These are phyloP conservation scores for Oriolus oriolus DNA, from an alignment of 2,113 vertebrate genomes.

Conservation along the genomic window DNA sequence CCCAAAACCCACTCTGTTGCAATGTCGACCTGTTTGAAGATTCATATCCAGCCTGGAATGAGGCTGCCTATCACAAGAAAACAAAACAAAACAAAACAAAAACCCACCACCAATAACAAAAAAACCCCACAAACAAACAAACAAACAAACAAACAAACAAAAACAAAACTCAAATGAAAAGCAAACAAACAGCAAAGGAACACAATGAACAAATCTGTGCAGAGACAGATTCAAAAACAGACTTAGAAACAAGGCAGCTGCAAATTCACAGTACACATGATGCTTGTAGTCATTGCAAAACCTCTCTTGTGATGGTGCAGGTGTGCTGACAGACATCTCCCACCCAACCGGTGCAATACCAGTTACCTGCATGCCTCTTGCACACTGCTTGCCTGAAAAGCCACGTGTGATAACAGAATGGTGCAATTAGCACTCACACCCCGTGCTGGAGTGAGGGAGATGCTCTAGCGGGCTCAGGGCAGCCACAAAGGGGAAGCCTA, in stretches of 20 bases:
- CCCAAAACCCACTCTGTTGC: fast-evolving
- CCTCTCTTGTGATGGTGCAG: background rate
- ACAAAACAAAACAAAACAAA: background rate
- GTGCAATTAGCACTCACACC: background rate
- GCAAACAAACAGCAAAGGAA: background rate
- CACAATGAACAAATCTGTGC: background rate
- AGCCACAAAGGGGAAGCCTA: background rate
- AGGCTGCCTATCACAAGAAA: background rate
- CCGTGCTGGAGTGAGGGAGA: fast-evolving
- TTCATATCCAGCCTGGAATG: background rate
- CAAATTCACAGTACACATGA: background rate
- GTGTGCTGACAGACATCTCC: background rate
- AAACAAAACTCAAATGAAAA: background rate
- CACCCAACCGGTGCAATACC: background rate
- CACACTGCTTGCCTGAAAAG: background rate
- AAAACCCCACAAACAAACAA: too few relatives aligned
- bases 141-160: background rate
- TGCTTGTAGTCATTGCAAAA: background rate
- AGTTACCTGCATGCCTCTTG: background rate
- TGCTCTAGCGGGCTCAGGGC: background rate
- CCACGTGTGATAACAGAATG: background rate
- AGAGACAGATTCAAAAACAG: background rate
- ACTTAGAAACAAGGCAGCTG: background rate
- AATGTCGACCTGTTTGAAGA: fast-evolving
- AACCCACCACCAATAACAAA: too few relatives aligned